A percentile compares a stretch with the other conserved stretches of the same genome.
Evolutionary conservation across 2,888 invertebrate species (phyloP).

Genomic region (Metacarcinus magister): DNA sequence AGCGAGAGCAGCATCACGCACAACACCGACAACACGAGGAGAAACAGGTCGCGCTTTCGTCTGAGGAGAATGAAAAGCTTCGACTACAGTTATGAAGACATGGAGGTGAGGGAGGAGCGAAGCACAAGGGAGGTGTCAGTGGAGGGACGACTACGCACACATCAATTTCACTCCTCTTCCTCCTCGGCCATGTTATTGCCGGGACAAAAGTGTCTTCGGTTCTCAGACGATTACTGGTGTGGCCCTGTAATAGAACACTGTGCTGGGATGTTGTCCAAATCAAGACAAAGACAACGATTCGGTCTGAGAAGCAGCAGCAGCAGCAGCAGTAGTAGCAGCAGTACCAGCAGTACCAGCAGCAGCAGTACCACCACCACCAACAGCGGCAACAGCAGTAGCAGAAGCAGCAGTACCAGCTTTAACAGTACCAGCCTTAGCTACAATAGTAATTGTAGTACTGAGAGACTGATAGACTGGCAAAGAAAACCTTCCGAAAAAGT

Average conservation of each 20-base stretch:
- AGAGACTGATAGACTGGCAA: conserved; percentile 56
- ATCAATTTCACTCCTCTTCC: conserved; percentile 59
- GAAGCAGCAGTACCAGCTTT: background rate
- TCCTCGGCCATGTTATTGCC: conserved; percentile 1
- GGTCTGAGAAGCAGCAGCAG: background rate
- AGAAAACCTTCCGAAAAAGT: background rate
- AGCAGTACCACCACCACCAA: background rate
- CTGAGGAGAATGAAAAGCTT: conserved; percentile 70
- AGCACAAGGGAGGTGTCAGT: conserved; percentile 55
- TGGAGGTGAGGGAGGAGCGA: background rate
- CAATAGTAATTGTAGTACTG: background rate
- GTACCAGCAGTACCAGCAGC: background rate
- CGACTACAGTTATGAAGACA: conserved; percentile 64
- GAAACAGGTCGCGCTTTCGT: background rate
- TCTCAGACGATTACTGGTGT: conserved; percentile 67
- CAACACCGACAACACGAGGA: background rate
- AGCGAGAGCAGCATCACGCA: background rate
- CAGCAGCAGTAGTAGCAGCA: background rate
- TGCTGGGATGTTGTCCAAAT: background rate
- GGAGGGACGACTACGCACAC: conserved; percentile 44
- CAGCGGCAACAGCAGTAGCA: background rate
- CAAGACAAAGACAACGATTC: conserved; percentile 49
- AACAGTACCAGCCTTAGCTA: background rate
- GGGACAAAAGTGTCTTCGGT: conserved; percentile 63
- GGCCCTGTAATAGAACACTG: conserved; percentile 38